A percentile compares a stretch with the other conserved stretches of the same genome.
Conservation (phyloP, 2,797 vertebrate genomes). For the Poeciliopsis presidionis region DNA sequence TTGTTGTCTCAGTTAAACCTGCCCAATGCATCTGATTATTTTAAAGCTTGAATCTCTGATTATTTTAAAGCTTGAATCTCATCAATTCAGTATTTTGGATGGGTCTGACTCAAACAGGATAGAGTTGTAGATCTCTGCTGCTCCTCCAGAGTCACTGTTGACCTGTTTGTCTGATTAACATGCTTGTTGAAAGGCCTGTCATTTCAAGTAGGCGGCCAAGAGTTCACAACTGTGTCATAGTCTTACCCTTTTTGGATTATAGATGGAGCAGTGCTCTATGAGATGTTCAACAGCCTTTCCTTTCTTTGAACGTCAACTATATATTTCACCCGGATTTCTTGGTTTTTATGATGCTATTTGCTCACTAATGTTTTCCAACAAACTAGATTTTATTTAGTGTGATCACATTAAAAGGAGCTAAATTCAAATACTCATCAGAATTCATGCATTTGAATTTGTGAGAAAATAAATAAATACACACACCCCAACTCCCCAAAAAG, state of each 20-base stretch:
- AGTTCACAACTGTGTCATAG: not conserved
- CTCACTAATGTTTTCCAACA: no score
- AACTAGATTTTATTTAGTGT: no score
- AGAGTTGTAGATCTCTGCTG: slow-evolving; percentile 8
- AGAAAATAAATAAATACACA: not conserved
- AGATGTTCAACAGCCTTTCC: not conserved
- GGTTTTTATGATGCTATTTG: not conserved
- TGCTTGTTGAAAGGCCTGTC: not conserved
- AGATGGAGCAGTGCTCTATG: not conserved
- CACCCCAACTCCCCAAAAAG: no score
- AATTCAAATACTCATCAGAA: not conserved
- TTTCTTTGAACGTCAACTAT: not conserved
- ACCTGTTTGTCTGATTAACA: not conserved
- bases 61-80: slow-evolving; percentile 41
- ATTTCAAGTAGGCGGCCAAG: not conserved
- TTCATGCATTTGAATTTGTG: no score
- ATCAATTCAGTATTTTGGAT: slow-evolving; percentile 51
- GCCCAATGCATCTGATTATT: slow-evolving; percentile 20
- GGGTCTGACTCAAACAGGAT: slow-evolving; percentile 58
- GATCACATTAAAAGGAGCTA: not conserved
- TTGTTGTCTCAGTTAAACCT: slow-evolving; percentile 57
- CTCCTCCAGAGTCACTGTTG: no score
- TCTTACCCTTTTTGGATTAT: not conserved
- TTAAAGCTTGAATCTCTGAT: slow-evolving; percentile 1
- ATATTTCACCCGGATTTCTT: not conserved